A percentile compares a stretch with the other conserved stretches of the same genome.
Conservation (phyloP, 2,797 vertebrate species). For the Hydrolagus colliei region DNA sequence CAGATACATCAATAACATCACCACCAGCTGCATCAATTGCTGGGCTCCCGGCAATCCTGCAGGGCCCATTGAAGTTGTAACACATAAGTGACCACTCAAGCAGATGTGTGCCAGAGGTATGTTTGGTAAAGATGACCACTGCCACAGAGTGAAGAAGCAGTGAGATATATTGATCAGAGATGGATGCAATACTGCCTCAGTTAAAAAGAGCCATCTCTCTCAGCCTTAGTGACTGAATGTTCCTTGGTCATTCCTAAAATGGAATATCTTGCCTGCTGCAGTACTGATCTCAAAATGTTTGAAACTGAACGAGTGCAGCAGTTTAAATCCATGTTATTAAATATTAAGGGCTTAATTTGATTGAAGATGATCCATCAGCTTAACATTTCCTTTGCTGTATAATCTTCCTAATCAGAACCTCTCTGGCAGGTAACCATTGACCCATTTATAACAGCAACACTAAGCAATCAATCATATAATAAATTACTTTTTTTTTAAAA, state of each 20-base stretch:
- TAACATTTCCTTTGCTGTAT: not conserved
- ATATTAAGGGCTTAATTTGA: constrained; percentile 6
- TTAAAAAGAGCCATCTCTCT: not conserved
- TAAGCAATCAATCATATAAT: not conserved
- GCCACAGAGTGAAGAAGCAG: not conserved
- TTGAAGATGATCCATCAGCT: not conserved
- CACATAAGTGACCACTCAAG: not conserved
- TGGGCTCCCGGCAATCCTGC: not conserved
- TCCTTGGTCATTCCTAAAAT: not conserved
- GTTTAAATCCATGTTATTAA: not conserved
- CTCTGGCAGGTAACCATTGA: not conserved
- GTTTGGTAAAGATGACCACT: not conserved
- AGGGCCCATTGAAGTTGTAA: not conserved
- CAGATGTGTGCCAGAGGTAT: not conserved
- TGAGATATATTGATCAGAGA: not conserved
- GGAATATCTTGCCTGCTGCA: not conserved
- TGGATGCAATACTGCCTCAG: not conserved
- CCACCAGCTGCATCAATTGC: not conserved
- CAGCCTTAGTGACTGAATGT: not conserved
- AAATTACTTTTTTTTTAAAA: not conserved
- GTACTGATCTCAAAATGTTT: not conserved
- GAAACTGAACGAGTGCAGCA: not conserved
- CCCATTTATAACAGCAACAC: not conserved
- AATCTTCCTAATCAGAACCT: not conserved
- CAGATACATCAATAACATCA: not conserved